phyloP scores from a whole-genome alignment of 2,113 vertebrate genomes.

The Pitta sordida region DNA sequence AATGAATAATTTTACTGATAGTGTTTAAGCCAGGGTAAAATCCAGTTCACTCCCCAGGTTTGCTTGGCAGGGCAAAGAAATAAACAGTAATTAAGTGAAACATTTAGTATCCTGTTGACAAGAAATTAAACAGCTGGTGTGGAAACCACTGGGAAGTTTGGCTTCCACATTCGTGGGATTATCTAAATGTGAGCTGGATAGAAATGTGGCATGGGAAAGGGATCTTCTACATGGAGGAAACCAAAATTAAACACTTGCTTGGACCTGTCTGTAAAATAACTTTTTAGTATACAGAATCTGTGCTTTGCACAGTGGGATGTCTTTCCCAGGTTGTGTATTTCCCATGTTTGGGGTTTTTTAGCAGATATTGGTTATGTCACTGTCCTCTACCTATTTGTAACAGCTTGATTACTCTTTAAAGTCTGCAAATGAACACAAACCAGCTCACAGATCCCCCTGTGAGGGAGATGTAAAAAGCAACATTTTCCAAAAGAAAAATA shows the following conservation, averaged over 20 bases:
- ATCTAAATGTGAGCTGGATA: neutral
- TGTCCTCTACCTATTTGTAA: neutral
- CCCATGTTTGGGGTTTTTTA: neutral
- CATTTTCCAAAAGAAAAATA: neutral
- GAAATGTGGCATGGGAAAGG: neutral
- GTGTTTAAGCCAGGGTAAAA: neutral
- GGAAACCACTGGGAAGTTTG: neutral
- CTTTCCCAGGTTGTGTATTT: neutral
- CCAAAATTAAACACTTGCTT: neutral
- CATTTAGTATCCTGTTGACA: neutral
- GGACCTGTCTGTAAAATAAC: neutral
- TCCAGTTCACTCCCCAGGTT: neutral
- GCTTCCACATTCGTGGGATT: neutral
- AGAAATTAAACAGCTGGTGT: neutral
- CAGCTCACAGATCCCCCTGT: neutral
- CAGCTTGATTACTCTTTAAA: neutral
- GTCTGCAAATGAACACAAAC: neutral
- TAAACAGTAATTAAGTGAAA: slow-evolving; percentile 10
- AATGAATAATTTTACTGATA: neutral
- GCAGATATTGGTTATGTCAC: neutral
- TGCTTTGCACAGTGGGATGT: neutral
- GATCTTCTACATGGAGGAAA: neutral
- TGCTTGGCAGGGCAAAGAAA: neutral
- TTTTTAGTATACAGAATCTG: neutral
- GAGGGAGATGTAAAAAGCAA: neutral